Evolutionary conservation across 2,888 invertebrate species (phyloP).

Genomic region (Ametastegia equiseti): DNA sequence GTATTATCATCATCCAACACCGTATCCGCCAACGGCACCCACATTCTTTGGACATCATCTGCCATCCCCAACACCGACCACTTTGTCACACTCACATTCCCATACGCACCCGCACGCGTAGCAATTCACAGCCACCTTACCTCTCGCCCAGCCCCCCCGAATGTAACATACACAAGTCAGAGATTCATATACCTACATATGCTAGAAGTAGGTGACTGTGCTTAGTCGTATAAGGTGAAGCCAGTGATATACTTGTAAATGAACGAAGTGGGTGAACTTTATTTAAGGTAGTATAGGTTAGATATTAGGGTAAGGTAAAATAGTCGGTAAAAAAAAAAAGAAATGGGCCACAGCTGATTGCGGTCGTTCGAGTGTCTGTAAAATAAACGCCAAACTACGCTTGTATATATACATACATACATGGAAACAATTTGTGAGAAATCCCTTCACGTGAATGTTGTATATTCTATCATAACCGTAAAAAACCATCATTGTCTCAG

Average conservation of each 20-base stretch:
- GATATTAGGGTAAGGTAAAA: constrained; percentile 27
- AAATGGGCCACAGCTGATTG: background rate
- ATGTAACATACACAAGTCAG: constrained; percentile 36
- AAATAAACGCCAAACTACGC: constrained; percentile 74
- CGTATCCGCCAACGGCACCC: constrained; percentile 70
- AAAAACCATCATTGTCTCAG: background rate
- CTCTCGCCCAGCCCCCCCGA: constrained; percentile 23
- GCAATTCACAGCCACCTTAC: constrained; percentile 58
- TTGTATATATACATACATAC: constrained; percentile 65
- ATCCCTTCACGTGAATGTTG: constrained; percentile 16
- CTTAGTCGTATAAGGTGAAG: constrained; percentile 34
- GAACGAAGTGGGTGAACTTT: constrained; percentile 22
- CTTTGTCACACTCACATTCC: constrained; percentile 65
- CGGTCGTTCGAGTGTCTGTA: constrained; percentile 65
- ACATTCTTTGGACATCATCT: constrained; percentile 73
- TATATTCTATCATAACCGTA: background rate
- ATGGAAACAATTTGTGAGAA: background rate
- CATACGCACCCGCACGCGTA: constrained; percentile 74
- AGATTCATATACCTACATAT: constrained; percentile 22
- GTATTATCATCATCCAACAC: constrained; percentile 71
- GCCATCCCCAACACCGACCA: constrained; percentile 50
- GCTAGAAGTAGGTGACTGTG: constrained; percentile 36
- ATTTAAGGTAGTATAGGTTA: constrained; percentile 12
- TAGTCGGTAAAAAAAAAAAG: constrained; percentile 32
- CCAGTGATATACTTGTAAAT: constrained; percentile 13